Evolutionary conservation across 2,888 invertebrate species (phyloP), one percentile per base, ranked within the genome.

Genomic region (Ptychoptera albimana): DNA sequence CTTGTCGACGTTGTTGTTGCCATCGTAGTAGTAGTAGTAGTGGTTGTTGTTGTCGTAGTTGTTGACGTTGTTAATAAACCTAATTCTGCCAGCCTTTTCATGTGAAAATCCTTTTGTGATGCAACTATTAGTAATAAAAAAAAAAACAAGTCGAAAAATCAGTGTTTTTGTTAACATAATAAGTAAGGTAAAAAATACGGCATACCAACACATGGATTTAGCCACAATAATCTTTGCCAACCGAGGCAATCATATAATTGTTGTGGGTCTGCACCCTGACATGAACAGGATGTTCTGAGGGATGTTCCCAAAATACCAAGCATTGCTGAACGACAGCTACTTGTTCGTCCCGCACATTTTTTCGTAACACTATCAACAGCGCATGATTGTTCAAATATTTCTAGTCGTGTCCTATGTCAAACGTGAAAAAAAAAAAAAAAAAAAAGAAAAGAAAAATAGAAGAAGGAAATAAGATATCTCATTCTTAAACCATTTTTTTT

Each of bases 131-230:
- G 48, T 47, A 51, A 41, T 48, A 44, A 38, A 40, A n/a, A n/a
- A n/a, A n/a, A n/a, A n/a, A n/a, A n/a, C n/a, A n/a, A n/a, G n/a
- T n/a, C 34, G 15, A 40, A 32, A 9, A 10, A 8, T 39, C 8
- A 13, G n/a, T 40, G n/a, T n/a, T n/a, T 10, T 37, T 30, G 4
- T 16, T 13, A n/a, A 10, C 32, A 37, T 42, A 16, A 23, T 32
- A 36, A 11, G 30, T 34, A n/a, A 45, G 15, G 0, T 23, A 23
- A 8, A n/a, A 14, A 15, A 8, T n/a, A 36, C 29, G 48, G 70
- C 83, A 77, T 66, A 91, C 91, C 88, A 54, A 91, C 89, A 64
- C 91, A 91, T 43, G 89, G 87, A 64, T 91, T 91, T 48, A 89
- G 78, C 89, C 91, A 91, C 35, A 91, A 72, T 36, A 89, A 72